These are phyloP conservation scores for Thelaira solivaga DNA, from an alignment of 2,888 invertebrate genomes.

Conservation along the genomic window DNA sequence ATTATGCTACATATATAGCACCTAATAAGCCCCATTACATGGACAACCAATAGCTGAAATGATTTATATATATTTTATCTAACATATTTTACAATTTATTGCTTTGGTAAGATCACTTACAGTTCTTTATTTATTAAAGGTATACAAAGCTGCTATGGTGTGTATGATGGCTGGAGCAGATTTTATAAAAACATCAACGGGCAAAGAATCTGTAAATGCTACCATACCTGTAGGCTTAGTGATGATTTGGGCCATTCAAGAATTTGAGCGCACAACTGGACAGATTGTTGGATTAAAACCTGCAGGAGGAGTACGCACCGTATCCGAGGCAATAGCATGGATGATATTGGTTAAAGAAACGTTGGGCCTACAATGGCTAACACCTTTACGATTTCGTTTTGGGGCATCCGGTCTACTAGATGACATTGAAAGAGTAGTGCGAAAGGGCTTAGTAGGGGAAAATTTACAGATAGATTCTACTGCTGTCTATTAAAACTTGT, in stretches of 20 bases:
- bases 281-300: conserved; percentile 95
- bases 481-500: conserved; percentile 48
- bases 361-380: conserved; percentile 92
- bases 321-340: conserved; percentile 92
- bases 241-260: conserved; percentile 95
- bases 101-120: too few relatives aligned
- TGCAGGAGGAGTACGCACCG: conserved; percentile 95
- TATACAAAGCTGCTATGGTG: conserved; percentile 91
- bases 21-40: too few relatives aligned
- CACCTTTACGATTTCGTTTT: conserved; percentile 89
- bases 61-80: too few relatives aligned
- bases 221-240: conserved; percentile 93
- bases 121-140: too few relatives aligned
- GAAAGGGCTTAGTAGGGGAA: conserved; percentile 60
- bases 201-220: conserved; percentile 96
- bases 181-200: conserved; percentile 99
- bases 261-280: conserved; percentile 84
- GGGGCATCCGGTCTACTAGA: conserved; percentile 95
- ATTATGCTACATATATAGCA: too few relatives aligned
- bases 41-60: too few relatives aligned
- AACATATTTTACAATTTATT: too few relatives aligned
- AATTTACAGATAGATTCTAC: not conserved
- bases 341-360: conserved; percentile 88
- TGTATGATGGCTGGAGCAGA: conserved; percentile 98
- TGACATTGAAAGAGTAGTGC: conserved; percentile 82